phyloP scores from a whole-genome alignment of 2,113 vertebrate species.

The Grus americana region DNA sequence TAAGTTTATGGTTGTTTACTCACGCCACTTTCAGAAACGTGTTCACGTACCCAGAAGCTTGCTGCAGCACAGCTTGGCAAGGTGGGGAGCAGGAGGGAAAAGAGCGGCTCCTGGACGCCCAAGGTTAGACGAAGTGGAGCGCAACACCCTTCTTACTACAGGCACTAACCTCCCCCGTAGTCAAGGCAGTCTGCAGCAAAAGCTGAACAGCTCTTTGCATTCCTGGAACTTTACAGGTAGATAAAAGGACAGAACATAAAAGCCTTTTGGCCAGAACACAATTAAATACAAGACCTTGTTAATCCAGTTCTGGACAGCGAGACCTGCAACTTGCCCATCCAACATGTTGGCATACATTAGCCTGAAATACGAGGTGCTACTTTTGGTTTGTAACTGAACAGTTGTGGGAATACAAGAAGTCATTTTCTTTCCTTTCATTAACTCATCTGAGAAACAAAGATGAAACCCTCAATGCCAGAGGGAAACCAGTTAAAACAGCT shows the following conservation, averaged over 20 bases:
- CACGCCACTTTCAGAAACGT: not conserved
- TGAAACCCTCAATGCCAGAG: accelerated
- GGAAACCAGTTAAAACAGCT: not conserved
- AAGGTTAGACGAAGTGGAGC: not conserved
- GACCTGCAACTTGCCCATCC: not conserved
- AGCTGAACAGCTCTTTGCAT: not conserved
- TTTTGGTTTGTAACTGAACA: not conserved
- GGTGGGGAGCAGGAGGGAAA: not conserved
- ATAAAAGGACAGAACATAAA: not conserved
- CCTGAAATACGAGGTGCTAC: not conserved
- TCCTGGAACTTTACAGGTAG: not conserved
- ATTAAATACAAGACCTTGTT: not conserved
- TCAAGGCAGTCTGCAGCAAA: not conserved
- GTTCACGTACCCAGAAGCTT: accelerated
- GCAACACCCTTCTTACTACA: not conserved
- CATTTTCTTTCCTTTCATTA: not conserved
- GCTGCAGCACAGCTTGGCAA: not conserved
- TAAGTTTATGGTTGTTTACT: not conserved
- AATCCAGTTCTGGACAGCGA: not conserved
- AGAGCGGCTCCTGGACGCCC: not conserved
- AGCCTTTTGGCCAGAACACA: not conserved
- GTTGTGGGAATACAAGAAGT: not conserved
- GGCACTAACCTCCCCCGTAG: not conserved
- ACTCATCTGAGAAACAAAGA: not conserved
- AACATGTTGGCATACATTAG: not conserved